Conservation (phyloP, 2,888 invertebrate species). For the Gandaritis pyraliata region DNA sequence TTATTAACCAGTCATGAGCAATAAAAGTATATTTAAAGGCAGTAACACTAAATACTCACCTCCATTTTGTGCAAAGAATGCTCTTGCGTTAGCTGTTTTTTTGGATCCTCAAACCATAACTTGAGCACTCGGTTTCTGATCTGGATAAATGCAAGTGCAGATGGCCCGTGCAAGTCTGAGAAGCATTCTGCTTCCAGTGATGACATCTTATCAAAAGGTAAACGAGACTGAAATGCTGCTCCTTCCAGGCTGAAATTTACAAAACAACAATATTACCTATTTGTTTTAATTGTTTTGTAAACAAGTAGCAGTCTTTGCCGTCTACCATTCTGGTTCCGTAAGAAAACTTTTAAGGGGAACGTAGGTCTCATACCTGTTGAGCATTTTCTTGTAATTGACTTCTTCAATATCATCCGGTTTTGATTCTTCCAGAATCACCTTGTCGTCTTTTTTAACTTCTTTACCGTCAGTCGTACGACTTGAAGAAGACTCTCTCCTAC, state of each 20-base stretch:
- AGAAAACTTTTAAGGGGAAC: not conserved
- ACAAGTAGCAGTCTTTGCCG: too few relatives aligned
- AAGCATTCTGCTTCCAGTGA: constrained; percentile 97
- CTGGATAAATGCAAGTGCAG: constrained; percentile 95
- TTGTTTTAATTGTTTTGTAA: too few relatives aligned
- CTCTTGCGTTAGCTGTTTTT: constrained; percentile 94
- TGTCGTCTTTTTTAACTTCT: constrained; percentile 76
- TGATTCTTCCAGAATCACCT: constrained; percentile 31
- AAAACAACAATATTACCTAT: not conserved
- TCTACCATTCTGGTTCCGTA: not conserved
- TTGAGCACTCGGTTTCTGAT: constrained; percentile 96
- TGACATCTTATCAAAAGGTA: constrained; percentile 97
- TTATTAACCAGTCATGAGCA: not conserved
- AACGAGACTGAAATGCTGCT: constrained; percentile 95
- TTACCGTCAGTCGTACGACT: constrained; percentile 74
- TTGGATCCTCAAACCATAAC: constrained; percentile 98
- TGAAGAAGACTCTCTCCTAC: constrained; percentile 80
- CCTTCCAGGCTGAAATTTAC: constrained; percentile 89
- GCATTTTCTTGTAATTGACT: constrained; percentile 77
- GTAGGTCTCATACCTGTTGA: constrained; percentile 70
- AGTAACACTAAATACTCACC: constrained; percentile 39
- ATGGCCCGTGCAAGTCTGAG: constrained; percentile 94
- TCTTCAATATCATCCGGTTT: constrained; percentile 87
- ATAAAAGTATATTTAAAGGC: too few relatives aligned
- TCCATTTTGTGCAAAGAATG: constrained; percentile 92